Percentiles rank a stretch among this genome's conserved stretches.
These are phyloP conservation scores for Clitarchus hookeri DNA, from an alignment of 2,888 invertebrate genomes.

Conservation along the genomic window DNA sequence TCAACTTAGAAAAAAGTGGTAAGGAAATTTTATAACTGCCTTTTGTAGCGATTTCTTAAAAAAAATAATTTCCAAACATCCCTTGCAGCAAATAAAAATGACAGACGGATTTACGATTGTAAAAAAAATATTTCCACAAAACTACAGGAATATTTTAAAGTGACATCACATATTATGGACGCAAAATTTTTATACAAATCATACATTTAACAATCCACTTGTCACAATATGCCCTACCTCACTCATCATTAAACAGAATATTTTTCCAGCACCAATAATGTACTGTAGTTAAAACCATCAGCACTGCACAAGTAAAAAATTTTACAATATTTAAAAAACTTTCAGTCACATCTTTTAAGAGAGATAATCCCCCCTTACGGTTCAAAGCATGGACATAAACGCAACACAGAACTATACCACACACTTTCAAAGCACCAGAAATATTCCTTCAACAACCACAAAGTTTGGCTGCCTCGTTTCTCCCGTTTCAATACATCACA, in stretches of 20 bases:
- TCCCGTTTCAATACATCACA: slow-evolving; percentile 41
- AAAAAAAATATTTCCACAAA: not conserved
- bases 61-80: not conserved
- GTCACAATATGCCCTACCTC: not conserved
- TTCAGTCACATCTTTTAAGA: not conserved
- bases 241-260: not conserved
- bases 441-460: slow-evolving; percentile 32
- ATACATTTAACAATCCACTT: not conserved
- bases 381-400: not conserved
- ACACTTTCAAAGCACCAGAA: slow-evolving; percentile 24
- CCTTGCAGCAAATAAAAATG: not conserved
- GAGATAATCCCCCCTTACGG: not conserved
- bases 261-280: not conserved
- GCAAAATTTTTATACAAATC: slow-evolving; percentile 5
- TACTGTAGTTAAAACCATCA: not conserved
- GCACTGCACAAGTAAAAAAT: slow-evolving; percentile 23
- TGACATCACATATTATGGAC: slow-evolving; percentile 10
- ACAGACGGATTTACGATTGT: not conserved
- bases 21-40: not conserved
- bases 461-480: slow-evolving; percentile 38
- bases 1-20: not conserved
- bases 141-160: not conserved
- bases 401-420: slow-evolving; percentile 20
- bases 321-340: slow-evolving; percentile 14
- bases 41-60: not conserved